Base-by-base conservation (phyloP, 2,797 vertebrate genomes). In the Ctenopoma kingsleyae region DNA sequence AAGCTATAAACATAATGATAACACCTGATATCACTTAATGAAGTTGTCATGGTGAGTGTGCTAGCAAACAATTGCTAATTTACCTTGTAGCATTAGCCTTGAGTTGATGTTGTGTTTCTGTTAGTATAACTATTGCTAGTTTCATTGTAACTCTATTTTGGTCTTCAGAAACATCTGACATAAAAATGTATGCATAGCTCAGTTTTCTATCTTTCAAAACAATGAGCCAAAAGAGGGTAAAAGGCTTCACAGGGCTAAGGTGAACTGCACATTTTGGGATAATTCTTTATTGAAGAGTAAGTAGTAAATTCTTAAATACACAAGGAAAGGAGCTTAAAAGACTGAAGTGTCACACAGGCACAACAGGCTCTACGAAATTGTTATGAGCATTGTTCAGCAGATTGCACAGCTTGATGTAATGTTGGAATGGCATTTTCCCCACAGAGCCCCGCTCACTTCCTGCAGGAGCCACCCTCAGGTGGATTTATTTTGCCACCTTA, bases 331-430 rank as follows among this genome's bases (percentile, higher is more conserved):
- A 55, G 30, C 30, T 15, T n/a, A 43, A 38, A 44, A 5, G 7
- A 53, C 38, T 52, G 64, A 36, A 64, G 72, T 32, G 50, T 76
- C 69, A 80, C 61, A 77, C 62, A 74, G 61, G 54, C 36, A 25
- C 38, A 57, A 59, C 4, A 6, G 60, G 7, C 27, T 30, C 23
- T 23, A 23, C 2, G 27, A 30, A 30, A 6, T 30, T 55, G 32
- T 53, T 46, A 15, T 50, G 76, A 74, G 72, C 64, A 50, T 90
- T 87, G 83, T 80, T 87, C 87, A 87, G 84, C 87, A 86, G 67
- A 83, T 82, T 87, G 74, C 77, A 87, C 67, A 53, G 62, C 68
- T 54, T 78, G 50, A 82, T 82, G 83, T 86, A 80, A 80, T 80
- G 56, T 70, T 51, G 71, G 57, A 68, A 73, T 78, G 74, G 81